phyloP scores from a whole-genome alignment of 92 coral and sea anemone species.

The Chrysogorgia sp. region DNA sequence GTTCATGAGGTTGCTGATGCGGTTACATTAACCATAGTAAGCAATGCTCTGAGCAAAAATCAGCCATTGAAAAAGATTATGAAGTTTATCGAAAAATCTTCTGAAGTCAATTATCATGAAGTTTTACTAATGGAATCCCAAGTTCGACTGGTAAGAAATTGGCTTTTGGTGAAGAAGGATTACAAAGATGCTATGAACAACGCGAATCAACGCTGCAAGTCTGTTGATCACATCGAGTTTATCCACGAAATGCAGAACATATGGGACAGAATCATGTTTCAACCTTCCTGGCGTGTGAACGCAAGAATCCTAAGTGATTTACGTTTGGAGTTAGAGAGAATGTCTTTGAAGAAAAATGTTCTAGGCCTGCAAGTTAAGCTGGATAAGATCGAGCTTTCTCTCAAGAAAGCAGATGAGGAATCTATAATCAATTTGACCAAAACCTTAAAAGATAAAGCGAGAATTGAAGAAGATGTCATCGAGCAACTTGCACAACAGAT shows the following conservation, averaged over 20 bases:
- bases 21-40: too few species aligned
- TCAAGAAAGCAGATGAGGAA: constrained; percentile 45
- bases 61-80: neutral
- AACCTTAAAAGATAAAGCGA: constrained; percentile 48
- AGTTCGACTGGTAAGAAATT: constrained; percentile 20
- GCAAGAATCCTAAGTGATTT: constrained; percentile 62
- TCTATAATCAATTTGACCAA: constrained; percentile 24
- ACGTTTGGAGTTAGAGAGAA: constrained; percentile 72
- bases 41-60: too few species aligned
- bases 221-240: constrained; percentile 21
- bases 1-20: neutral
- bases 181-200: neutral
- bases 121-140: constrained; percentile 12
- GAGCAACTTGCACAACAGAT: constrained; percentile 41
- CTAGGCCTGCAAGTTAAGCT: constrained; percentile 58
- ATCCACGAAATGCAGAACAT: constrained; percentile 46
- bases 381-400: constrained; percentile 1
- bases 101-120: constrained; percentile 1
- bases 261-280: constrained; percentile 32
- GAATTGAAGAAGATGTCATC: constrained; percentile 55
- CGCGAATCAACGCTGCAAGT: neutral
- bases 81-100: neutral
- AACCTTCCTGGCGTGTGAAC: constrained; percentile 3
- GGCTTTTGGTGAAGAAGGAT: constrained; percentile 10
- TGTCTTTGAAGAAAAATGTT: constrained; percentile 61